phyloP scores from a whole-genome alignment of 2,888 invertebrate genomes.

The Agrotis clavis region DNA sequence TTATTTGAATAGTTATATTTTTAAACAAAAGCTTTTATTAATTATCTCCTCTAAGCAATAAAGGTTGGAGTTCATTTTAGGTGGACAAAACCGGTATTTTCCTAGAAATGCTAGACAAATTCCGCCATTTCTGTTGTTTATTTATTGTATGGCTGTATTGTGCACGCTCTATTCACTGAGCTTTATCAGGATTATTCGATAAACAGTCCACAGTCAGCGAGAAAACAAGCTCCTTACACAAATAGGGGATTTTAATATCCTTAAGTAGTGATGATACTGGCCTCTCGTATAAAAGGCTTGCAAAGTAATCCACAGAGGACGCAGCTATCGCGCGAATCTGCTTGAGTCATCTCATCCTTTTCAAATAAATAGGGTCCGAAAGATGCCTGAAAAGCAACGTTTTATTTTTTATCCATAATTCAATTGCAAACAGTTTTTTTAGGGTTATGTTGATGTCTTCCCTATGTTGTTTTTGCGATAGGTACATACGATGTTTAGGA shows the following conservation, averaged over 20 bases:
- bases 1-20: not conserved
- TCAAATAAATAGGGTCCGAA: constrained; percentile 88
- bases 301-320: constrained; percentile 90
- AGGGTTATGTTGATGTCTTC: constrained; percentile 50
- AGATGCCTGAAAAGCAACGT: constrained; percentile 75
- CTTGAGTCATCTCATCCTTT: constrained; percentile 90
- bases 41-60: not conserved
- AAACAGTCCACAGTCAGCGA: constrained; percentile 81
- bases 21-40: not conserved
- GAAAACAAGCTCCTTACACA: constrained; percentile 90
- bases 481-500: not conserved
- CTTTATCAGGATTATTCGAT: constrained; percentile 82
- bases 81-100: constrained; percentile 4
- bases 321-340: constrained; percentile 89
- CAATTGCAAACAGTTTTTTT: constrained; percentile 61
- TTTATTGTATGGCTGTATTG: constrained; percentile 50
- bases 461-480: constrained; percentile 33
- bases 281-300: constrained; percentile 89
- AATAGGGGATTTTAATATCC: constrained; percentile 90
- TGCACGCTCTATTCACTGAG: constrained; percentile 72
- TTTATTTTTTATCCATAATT: constrained; percentile 76
- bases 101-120: not conserved
- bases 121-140: constrained; percentile 18
- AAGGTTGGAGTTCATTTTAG: constrained; percentile 1
- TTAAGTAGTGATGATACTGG: constrained; percentile 90